These are phyloP conservation scores for Lota lota DNA, from an alignment of 2,113 vertebrate genomes.

Conservation along the genomic window DNA sequence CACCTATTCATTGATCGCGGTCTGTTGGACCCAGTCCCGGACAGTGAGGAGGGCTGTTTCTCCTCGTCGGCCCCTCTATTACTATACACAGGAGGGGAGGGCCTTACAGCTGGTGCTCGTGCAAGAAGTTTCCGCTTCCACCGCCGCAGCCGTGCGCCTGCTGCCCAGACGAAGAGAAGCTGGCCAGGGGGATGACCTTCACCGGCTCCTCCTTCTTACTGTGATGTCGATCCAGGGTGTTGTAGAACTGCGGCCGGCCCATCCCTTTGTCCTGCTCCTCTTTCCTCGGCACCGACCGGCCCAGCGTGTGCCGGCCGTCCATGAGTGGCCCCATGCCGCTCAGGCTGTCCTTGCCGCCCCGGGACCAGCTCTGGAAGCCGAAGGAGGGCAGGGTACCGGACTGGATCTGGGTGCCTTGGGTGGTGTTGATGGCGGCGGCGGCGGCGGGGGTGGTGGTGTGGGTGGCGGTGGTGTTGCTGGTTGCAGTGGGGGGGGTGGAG, in stretches of 20 bases:
- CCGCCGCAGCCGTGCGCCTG: slow-evolving; percentile 59
- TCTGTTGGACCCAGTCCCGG: too few relatives aligned
- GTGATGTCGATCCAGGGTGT: slow-evolving; percentile 86
- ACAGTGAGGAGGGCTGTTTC: too few relatives aligned
- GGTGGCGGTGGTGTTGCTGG: slow-evolving; percentile 43
- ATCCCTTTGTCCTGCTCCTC: slow-evolving; percentile 83
- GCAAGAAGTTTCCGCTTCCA: slow-evolving; percentile 69
- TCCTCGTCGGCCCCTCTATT: too few relatives aligned
- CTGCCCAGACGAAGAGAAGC: slow-evolving; percentile 76
- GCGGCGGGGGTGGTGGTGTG: slow-evolving; percentile 58
- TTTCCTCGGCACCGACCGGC: slow-evolving; percentile 85
- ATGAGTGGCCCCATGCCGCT: slow-evolving; percentile 40
- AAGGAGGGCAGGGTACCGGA: slow-evolving; percentile 72
- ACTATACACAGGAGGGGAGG: too few relatives aligned
- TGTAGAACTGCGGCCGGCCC: slow-evolving; percentile 85
- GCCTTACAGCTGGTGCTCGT: slow-evolving; percentile 87
- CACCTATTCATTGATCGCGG: too few relatives aligned
- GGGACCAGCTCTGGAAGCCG: slow-evolving; percentile 81
- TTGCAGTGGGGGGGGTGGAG: slow-evolving; percentile 29
- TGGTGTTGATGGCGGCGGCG: slow-evolving; percentile 37
- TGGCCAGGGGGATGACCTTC: slow-evolving; percentile 90
- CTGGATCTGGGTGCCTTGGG: too few relatives aligned
- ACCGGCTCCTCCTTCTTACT: slow-evolving; percentile 81
- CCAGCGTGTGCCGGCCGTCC: slow-evolving; percentile 82
- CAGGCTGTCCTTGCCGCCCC: slow-evolving; percentile 68